Conservation (phyloP, 2,797 vertebrate species). For the Perodicticus potto region DNA sequence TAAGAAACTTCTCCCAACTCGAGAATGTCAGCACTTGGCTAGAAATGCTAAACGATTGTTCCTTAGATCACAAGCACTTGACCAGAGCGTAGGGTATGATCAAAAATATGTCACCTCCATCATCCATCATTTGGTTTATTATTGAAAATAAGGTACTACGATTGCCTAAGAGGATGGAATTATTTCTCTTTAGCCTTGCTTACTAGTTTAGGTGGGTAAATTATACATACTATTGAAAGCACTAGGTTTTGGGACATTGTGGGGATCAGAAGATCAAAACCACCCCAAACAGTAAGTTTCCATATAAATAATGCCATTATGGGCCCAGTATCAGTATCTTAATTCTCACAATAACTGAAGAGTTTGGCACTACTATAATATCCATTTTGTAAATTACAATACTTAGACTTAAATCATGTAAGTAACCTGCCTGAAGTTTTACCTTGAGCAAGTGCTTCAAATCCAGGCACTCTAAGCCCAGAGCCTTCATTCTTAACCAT, state of each 20-base stretch:
- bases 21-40: background rate
- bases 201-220: conserved; percentile 10
- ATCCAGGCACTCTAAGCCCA: background rate
- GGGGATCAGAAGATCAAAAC: background rate
- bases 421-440: background rate
- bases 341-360: background rate
- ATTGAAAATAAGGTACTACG: background rate
- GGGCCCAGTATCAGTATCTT: background rate
- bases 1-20: background rate
- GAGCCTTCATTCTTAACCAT: background rate
- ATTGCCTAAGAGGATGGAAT: background rate
- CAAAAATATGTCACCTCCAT: background rate
- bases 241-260: background rate
- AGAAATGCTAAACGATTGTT: background rate
- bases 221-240: background rate
- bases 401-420: background rate
- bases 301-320: background rate
- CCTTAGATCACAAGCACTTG: background rate
- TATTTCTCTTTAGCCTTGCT: background rate
- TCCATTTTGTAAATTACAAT: background rate
- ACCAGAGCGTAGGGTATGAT: background rate
- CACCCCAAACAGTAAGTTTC: background rate
- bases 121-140: background rate
- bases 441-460: conserved; percentile 9
- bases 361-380: background rate